These are phyloP conservation scores for Empis livida DNA, from an alignment of 2,888 invertebrate genomes.

Conservation along the genomic window DNA sequence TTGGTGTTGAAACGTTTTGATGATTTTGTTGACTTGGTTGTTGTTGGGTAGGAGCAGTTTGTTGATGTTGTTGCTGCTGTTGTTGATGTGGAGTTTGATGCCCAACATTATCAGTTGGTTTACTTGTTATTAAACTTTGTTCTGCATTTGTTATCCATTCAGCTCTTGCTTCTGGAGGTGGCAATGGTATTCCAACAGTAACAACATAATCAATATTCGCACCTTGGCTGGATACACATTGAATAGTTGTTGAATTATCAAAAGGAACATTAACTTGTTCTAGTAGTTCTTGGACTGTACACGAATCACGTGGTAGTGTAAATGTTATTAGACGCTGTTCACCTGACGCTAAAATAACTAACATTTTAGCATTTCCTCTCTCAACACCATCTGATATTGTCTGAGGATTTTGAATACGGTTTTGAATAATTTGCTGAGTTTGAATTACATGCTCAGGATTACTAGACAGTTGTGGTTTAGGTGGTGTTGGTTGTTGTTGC, in stretches of 20 bases:
- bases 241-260: conserved; percentile 55
- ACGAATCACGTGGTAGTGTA: conserved; percentile 67
- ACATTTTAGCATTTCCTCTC: conserved; percentile 58
- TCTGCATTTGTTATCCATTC: conserved; percentile 34
- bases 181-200: conserved; percentile 44
- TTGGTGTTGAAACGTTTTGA: conserved; percentile 9
- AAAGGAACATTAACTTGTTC: conserved; percentile 64
- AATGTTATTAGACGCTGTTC: conserved; percentile 73
- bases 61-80: conserved; percentile 9
- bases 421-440: conserved; percentile 35
- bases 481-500: conserved; percentile 1
- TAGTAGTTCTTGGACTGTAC: conserved; percentile 67
- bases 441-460: conserved; percentile 21
- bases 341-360: conserved; percentile 61
- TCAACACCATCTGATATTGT: conserved; percentile 22
- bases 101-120: conserved; percentile 23
- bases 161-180: conserved; percentile 31
- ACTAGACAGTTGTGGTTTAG: conserved; percentile 6
- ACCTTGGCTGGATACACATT: conserved; percentile 58
- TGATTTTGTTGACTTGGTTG: conserved; percentile 5
- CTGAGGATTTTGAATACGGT: conserved; percentile 23
- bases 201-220: conserved; percentile 70
- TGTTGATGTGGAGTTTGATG: conserved; percentile 11
- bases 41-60: conserved; percentile 25
- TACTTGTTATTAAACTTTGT: conserved; percentile 30